These are phyloP conservation scores for Parthenolecanium corni DNA, from an alignment of 2,888 invertebrate genomes.

Conservation along the genomic window DNA sequence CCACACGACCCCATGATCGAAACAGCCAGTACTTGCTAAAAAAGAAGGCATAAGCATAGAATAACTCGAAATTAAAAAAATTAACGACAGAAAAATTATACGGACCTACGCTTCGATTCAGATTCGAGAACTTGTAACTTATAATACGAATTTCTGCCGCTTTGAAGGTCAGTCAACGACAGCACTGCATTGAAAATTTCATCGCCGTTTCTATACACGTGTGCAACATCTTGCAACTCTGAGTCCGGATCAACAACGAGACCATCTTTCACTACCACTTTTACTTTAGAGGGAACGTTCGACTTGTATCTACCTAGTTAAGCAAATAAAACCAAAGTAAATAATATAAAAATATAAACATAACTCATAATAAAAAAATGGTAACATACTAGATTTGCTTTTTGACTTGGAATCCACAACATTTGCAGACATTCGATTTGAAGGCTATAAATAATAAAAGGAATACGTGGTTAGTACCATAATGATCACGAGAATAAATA, in stretches of 20 bases:
- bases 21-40: constrained; percentile 59
- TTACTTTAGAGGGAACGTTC: constrained; percentile 42
- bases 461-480: constrained; percentile 2
- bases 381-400: neutral
- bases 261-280: constrained; percentile 66
- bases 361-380: neutral
- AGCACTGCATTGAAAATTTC: constrained; percentile 67
- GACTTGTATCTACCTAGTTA: constrained; percentile 1
- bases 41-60: constrained; percentile 6
- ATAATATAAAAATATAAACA: neutral
- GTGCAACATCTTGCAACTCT: constrained; percentile 60
- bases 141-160: constrained; percentile 85
- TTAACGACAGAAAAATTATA: neutral
- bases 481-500: constrained; percentile 2
- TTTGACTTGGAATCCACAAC: constrained; percentile 34
- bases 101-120: constrained; percentile 48
- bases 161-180: constrained; percentile 71
- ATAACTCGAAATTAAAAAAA: neutral
- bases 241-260: constrained; percentile 89
- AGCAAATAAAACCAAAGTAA: neutral
- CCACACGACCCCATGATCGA: constrained; percentile 92
- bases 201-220: constrained; percentile 55
- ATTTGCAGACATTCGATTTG: constrained; percentile 3
- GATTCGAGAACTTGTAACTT: constrained; percentile 80
- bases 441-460: constrained; percentile 20